Base-by-base conservation (phyloP, 2,888 invertebrate genomes). In the Idaea biselata region DNA sequence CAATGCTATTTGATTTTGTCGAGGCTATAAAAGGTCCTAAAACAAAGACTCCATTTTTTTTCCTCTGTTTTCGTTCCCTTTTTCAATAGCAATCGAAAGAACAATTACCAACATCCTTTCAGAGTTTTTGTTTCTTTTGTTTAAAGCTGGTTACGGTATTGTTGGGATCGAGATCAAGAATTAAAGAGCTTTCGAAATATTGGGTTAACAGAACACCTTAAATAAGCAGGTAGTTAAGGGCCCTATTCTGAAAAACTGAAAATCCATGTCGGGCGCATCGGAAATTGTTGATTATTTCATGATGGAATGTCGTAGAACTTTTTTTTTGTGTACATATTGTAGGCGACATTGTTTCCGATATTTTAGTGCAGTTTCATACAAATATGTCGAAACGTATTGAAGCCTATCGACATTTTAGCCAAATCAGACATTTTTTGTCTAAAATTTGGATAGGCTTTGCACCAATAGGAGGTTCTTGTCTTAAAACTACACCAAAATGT, bases 31-130 rank as follows among this genome's bases (percentile, higher is more conserved):
- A 58, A 60, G 56, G 18, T 63, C 33, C 44, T 56, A 14, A 62
- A 62, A 64, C 59, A 33, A 55, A 59, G 53, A 55, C 60, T 61
- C 63, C 62, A 18, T 54, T 53, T 58, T 62, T 25, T 65, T 63
- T 63, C 5, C 14, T 44, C 44, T 44, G 17, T 18, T 56, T 56
- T 17, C 55, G 17, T 55, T 17, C 60, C 57, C 62, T 63, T 57
- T 8, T 60, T 61, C 56, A 31, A 58, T 59, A 55, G 44, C 33
- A 16, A 55, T 44, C 58, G 58, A 61, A 60, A 63, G 33, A 66
- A 63, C 61, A 58, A 53, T 44, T 63, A 66, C 63, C 58, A 60
- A 62, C 58, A 63, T 60, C 56, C 56, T 18, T 56, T 17, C 56
- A 56, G 18, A 56, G 56, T 14, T 56, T 56, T 56, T 56, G 18